Evolutionary conservation across 37 sponge, comb jelly and placozoan species (phyloP).

Genomic region (Geodia barretti): DNA sequence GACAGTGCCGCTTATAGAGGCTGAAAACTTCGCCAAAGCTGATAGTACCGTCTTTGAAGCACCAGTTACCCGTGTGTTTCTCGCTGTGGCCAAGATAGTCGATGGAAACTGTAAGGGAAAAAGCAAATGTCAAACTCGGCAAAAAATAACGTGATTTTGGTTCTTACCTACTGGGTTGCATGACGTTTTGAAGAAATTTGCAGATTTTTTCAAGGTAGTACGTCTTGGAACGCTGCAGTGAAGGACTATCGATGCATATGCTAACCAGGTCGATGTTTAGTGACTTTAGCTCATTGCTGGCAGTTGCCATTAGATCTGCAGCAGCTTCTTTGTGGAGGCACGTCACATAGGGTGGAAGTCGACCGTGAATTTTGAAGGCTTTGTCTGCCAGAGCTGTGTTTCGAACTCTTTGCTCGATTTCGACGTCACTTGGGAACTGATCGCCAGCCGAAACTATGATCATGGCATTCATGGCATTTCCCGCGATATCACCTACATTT

Average conservation of each 20-base stretch:
- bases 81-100: slow-evolving; percentile 64
- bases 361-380: neutral
- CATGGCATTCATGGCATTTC: neutral
- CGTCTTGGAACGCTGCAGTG: neutral
- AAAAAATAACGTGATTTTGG: neutral
- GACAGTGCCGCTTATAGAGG: slow-evolving; percentile 42
- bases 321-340: neutral
- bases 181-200: neutral
- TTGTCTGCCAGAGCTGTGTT: neutral
- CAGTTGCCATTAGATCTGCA: neutral
- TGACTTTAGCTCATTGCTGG: neutral
- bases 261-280: neutral
- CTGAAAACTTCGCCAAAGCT: slow-evolving; percentile 32
- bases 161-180: too few species aligned
- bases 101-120: slow-evolving; percentile 21
- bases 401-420: neutral
- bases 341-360: neutral
- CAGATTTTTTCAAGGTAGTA: neutral
- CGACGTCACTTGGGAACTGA: neutral
- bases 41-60: slow-evolving; percentile 56
- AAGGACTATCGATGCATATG: neutral
- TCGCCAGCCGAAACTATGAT: neutral
- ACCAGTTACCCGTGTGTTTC: slow-evolving; percentile 67
- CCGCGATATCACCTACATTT: neutral
- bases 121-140: neutral